Evolutionary conservation across 1,140 invertebrate species (phyloP), one percentile per base, ranked within the genome.

Genomic region (Stegodyphus mimosarum): DNA sequence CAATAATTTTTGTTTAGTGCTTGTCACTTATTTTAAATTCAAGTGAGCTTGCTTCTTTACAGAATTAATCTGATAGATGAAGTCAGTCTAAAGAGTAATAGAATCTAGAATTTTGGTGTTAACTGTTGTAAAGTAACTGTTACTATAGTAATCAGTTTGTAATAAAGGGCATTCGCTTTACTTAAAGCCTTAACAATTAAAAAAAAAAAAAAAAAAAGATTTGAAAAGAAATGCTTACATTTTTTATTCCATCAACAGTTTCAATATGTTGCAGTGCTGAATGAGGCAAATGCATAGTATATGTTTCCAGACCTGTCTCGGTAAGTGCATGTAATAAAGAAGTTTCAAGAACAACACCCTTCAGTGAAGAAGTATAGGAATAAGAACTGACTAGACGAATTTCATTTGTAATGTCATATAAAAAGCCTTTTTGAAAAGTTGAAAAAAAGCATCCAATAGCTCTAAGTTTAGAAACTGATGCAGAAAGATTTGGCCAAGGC

Each of bases 261-360:
- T 88, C 78, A 53, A 87, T 71, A 13, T 88, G 87, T 18, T 87
- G 77, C 17, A 90, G 15, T 9, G 88, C 87, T 15, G 87, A 75
- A 89, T 94, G 92, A 0, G 93, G 92, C 55, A 93, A 90, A 55
- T 94, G 91, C 51, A 94, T 90, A 0, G 95, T 95, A 87, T 95
- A 95, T 0, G 94, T 94, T 89, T 96, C 95, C 7, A 96, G 91
- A 2, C 95, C 95, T 83, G 93, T 94, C 64, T 94, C 93, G 2
- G 95, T 96, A 0, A 96, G 89, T 0, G 94, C 95, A 89, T 95
- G 95, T 2, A 96, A 89, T 73, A 95, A 92, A 76, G 93, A 93
- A 81, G 93, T 91, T 88, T 95, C 94, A 13, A 95, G 90, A 7
- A 92, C 92, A 52, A 95, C 92, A 71, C 93, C 91, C 84, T 92